Evolutionary conservation across 2,113 vertebrate genomes (phyloP).

Genomic region (Aleadryas rufinucha): DNA sequence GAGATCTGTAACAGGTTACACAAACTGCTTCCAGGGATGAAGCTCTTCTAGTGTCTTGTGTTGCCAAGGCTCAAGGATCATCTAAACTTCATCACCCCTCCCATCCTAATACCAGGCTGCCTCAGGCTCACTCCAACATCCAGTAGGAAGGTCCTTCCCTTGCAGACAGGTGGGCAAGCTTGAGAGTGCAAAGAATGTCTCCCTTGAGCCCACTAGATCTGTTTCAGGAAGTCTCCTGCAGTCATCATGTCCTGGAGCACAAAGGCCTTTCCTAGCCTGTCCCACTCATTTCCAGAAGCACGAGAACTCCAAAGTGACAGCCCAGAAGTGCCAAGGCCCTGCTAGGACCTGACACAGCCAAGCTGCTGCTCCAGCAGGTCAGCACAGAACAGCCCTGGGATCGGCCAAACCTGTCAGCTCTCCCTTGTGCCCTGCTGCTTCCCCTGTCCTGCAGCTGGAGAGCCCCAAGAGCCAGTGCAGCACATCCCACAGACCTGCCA

Average conservation of each 20-base stretch:
- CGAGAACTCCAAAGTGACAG: not conserved
- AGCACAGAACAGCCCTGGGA: not conserved
- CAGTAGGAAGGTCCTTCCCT: not conserved
- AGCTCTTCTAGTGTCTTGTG: not conserved
- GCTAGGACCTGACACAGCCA: not conserved
- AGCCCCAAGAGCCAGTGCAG: not conserved
- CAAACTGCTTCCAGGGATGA: not conserved
- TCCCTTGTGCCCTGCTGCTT: not conserved
- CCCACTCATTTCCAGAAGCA: not conserved
- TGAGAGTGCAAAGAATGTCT: not conserved
- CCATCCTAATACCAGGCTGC: not conserved
- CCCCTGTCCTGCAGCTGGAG: not conserved
- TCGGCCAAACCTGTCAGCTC: not conserved
- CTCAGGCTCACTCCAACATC: not conserved
- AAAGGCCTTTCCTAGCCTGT: not conserved
- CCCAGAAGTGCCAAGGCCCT: not conserved
- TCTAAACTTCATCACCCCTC: not conserved
- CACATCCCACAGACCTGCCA: not conserved
- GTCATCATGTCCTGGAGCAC: not conserved
- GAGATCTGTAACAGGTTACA: not conserved
- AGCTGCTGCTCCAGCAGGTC: not conserved
- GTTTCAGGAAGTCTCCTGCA: not conserved
- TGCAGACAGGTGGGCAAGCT: not conserved
- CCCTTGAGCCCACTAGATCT: not conserved
- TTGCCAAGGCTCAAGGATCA: not conserved